phyloP scores from a whole-genome alignment of 2,113 vertebrate species.

The Myrmecobius fasciatus region DNA sequence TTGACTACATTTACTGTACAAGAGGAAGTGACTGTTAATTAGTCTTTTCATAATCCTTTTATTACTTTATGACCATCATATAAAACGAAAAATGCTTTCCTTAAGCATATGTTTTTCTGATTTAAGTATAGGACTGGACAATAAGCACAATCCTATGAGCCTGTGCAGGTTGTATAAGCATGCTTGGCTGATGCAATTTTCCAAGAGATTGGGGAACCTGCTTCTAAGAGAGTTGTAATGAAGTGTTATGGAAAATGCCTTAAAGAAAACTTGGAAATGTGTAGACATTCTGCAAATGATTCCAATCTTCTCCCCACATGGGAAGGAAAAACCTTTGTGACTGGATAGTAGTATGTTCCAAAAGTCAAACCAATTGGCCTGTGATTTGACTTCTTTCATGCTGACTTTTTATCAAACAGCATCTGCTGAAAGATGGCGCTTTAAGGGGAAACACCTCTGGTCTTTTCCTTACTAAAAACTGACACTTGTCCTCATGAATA shows the following conservation, averaged over 20 bases:
- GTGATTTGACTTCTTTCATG: neutral
- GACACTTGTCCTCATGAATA: neutral
- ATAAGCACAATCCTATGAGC: neutral
- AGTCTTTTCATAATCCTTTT: constrained; percentile 18
- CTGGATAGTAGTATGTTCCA: neutral
- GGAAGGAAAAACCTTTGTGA: neutral
- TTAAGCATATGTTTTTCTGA: constrained; percentile 27
- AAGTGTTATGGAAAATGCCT: neutral
- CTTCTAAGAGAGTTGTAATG: neutral
- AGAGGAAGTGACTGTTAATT: constrained; percentile 57
- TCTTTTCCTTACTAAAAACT: neutral
- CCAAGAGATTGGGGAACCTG: neutral
- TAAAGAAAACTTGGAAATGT: neutral
- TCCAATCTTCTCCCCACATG: neutral
- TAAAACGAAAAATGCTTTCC: constrained; percentile 58
- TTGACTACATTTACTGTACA: constrained; percentile 29
- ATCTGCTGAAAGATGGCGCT: neutral
- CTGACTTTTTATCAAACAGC: neutral
- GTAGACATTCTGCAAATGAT: neutral
- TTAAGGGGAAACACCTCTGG: neutral
- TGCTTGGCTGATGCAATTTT: neutral
- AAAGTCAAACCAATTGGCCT: neutral
- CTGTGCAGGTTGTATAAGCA: neutral
- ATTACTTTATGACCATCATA: constrained; percentile 56
- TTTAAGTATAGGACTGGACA: neutral